Conservation (phyloP, 2,888 invertebrate species). For the Pristionchus entomophagus region DNA sequence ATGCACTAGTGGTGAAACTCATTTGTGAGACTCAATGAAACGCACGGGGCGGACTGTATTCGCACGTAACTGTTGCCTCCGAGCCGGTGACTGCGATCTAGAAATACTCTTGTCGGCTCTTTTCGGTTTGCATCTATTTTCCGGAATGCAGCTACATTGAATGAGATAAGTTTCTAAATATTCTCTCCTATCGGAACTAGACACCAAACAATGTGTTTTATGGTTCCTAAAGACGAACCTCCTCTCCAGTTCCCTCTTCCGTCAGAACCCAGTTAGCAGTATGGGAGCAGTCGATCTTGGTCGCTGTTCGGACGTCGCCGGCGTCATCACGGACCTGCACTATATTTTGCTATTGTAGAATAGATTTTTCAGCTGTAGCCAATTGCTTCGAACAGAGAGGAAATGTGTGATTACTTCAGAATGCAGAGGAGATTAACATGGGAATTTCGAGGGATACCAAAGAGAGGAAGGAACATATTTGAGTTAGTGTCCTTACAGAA, state of each 20-base stretch:
- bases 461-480: too few relatives aligned
- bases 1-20: background rate
- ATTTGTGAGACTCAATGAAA: background rate
- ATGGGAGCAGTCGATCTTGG: slow-evolving; percentile 35
- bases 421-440: too few relatives aligned
- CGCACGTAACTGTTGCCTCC: slow-evolving; percentile 23
- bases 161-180: background rate
- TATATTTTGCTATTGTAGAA: background rate
- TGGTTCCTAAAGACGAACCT: too few relatives aligned
- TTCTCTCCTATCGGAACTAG: too few relatives aligned
- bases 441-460: too few relatives aligned
- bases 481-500: too few relatives aligned
- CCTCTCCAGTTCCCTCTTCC: background rate
- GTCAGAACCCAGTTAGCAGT: slow-evolving; percentile 39
- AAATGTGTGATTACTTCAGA: background rate
- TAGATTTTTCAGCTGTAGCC: background rate
- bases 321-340: slow-evolving; percentile 23
- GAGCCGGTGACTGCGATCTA: background rate
- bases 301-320: background rate
- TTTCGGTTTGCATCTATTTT: background rate
- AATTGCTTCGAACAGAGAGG: background rate
- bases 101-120: too few relatives aligned
- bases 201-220: too few relatives aligned
- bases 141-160: background rate
- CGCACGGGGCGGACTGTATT: slow-evolving; percentile 39